A percentile compares a stretch with the other conserved stretches of the same genome.
Conservation (phyloP, 2,113 vertebrate genomes). For the Mystacornis crossleyi region DNA sequence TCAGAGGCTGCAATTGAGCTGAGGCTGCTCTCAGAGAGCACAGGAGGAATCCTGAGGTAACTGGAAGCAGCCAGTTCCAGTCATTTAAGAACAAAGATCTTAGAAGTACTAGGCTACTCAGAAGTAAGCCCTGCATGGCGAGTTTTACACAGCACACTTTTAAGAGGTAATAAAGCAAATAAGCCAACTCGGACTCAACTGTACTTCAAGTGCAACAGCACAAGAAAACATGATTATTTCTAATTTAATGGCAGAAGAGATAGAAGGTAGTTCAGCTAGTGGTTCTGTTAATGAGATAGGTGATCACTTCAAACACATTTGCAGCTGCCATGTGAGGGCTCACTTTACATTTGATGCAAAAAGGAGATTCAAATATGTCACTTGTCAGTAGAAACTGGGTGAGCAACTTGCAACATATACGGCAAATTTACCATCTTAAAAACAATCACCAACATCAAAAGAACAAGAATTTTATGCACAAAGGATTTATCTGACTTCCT, state of each 20-base stretch:
- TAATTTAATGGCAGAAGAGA: not conserved
- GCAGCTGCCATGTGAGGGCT: not conserved
- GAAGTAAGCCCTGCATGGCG: not conserved
- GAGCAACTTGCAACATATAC: not conserved
- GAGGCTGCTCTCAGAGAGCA: not conserved
- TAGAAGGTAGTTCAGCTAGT: not conserved
- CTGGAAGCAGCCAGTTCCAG: not conserved
- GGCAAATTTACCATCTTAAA: not conserved
- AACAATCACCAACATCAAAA: not conserved
- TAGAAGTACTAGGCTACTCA: not conserved
- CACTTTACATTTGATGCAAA: not conserved
- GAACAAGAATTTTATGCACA: not conserved
- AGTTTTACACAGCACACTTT: not conserved
- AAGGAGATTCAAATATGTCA: not conserved
- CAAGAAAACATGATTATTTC: not conserved
- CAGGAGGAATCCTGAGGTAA: not conserved
- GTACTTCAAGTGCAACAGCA: not conserved
- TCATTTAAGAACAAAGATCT: not conserved
- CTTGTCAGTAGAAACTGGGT: not conserved
- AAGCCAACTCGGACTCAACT: not conserved
- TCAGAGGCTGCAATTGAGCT: not conserved
- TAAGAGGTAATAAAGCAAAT: not conserved
- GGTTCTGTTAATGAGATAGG: not conserved
- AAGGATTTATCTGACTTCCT: not conserved
- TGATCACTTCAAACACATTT: not conserved